A percentile compares a stretch with the other conserved stretches of the same genome.
phyloP scores from a whole-genome alignment of 2,113 vertebrate genomes.

The Eulemur rufifrons region DNA sequence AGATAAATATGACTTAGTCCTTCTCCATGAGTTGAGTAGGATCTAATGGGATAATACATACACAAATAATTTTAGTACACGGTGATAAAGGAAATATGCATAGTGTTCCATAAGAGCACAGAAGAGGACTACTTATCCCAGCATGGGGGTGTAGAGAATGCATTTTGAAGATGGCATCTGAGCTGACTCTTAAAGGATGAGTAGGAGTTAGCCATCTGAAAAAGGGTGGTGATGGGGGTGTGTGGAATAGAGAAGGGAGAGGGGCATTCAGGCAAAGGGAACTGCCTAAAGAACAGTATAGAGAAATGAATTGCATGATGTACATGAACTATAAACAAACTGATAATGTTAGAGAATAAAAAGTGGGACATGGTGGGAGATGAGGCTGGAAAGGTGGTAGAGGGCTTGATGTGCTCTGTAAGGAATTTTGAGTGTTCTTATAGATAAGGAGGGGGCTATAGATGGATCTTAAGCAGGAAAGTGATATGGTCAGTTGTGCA shows the following conservation, averaged over 20 bases:
- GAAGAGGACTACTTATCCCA: background rate
- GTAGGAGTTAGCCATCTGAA: slow-evolving; percentile 43
- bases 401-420: background rate
- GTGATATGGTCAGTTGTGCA: background rate
- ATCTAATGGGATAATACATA: background rate
- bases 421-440: background rate
- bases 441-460: background rate
- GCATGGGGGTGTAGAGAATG: background rate
- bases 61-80: background rate
- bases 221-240: background rate
- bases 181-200: slow-evolving; percentile 14
- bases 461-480: background rate
- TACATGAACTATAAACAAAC: background rate
- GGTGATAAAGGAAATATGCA: background rate
- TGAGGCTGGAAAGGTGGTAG: background rate
- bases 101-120: background rate
- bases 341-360: background rate
- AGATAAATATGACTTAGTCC: slow-evolving; percentile 3
- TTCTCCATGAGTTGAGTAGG: background rate
- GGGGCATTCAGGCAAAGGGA: background rate
- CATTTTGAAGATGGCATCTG: slow-evolving; percentile 29
- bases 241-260: background rate
- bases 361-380: background rate
- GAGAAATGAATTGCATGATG: background rate
- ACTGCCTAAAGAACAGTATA: background rate